Base-by-base conservation (phyloP, 2,797 vertebrate species). In the Lophotriccus pileatus region DNA sequence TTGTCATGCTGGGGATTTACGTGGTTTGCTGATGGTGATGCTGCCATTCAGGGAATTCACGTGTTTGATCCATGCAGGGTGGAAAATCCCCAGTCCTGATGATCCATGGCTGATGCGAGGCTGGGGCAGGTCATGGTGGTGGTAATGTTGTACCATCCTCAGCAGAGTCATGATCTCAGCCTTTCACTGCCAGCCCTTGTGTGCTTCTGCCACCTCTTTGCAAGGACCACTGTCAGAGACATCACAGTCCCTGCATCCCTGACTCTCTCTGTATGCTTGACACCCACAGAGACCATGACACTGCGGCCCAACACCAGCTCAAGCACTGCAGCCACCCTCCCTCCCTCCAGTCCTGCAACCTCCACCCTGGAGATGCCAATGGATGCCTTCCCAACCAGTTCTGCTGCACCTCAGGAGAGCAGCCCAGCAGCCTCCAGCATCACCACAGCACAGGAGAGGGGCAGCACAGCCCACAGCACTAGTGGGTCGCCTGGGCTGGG, bases 71-170 rank as follows among this genome's bases (percentile, higher is more conserved):
- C 15, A n/a, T 7, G 9, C 41, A 46, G 55, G 75, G 28, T 5
- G 5, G 62, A 53, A 79, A 82, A 76, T 52, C 21, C 39, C 28
- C 27, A 21, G 6, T 34, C 19, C 30, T 2, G 5, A 1, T 2
- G 4, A 2, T 63, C 49, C 7, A 28, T 1, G 7, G 25, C 50
- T 87, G 72, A 36, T 30, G 15, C 3, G 20, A 63, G 46, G 34
- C 19, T 76, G 3, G 3, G 37, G 27, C 28, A 81, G 12, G 11
- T 87, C 27, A 8, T 20, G 28, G 12, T 10, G 3, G 13, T 23
- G 30, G 5, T 20, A 23, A 4, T 39, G 39, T 25, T 60, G n/a
- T 2, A 2, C 37, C 2, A 1, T 19, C 1, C 37, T 14, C 7
- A 19, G 44, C 75, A 50, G 7, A 58, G 50, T 47, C 5, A 0